phyloP scores from a whole-genome alignment of 2,113 vertebrate species.

The Rhinolophus sinicus region DNA sequence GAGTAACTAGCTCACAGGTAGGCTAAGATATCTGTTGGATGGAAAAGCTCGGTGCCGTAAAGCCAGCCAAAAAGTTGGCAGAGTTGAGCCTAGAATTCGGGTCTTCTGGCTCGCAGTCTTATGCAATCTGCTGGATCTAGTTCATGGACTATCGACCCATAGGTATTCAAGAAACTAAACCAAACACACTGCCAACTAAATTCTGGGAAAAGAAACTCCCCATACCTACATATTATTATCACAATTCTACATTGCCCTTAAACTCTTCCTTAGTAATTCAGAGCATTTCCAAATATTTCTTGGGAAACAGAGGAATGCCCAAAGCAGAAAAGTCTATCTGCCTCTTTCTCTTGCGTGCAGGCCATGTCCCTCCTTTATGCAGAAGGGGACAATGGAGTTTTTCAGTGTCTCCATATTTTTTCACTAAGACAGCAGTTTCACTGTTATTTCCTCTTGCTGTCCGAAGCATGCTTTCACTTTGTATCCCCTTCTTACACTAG shows the following conservation, averaged over 20 bases:
- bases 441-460: not conserved
- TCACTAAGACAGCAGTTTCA: not conserved
- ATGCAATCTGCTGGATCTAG: not conserved
- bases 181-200: not conserved
- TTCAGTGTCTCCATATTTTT: not conserved
- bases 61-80: not conserved
- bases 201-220: not conserved
- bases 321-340: not conserved
- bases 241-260: not conserved
- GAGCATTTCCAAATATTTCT: conserved; percentile 5
- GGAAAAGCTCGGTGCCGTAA: not conserved
- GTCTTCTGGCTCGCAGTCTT: not conserved
- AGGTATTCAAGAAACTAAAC: conserved; percentile 36
- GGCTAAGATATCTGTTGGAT: not conserved
- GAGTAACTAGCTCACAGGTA: not conserved
- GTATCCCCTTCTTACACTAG: not conserved
- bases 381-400: not conserved
- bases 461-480: not conserved
- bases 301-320: not conserved
- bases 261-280: conserved; percentile 12
- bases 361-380: not conserved
- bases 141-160: not conserved
- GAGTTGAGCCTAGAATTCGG: not conserved
- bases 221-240: not conserved
- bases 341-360: not conserved